phyloP scores from a whole-genome alignment of 2,888 invertebrate species.

The Apodemia mormo region DNA sequence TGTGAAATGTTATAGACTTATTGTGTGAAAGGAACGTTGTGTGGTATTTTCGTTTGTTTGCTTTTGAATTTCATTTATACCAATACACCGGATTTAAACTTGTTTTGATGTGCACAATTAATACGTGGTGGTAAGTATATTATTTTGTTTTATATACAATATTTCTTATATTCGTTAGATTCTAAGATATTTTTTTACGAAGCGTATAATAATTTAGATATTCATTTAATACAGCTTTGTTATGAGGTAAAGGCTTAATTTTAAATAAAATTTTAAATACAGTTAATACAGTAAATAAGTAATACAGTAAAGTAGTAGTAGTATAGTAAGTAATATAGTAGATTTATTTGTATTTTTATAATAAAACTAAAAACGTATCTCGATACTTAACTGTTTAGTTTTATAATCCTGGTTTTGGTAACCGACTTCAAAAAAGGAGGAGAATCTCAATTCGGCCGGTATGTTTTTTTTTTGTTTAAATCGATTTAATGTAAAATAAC shows the following conservation, averaged over 20 bases:
- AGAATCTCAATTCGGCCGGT: no score
- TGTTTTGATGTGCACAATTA: slow-evolving; percentile 30
- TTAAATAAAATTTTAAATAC: no score
- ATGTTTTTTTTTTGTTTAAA: no score
- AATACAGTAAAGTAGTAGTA: no score
- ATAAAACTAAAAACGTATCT: no score
- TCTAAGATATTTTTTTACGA: background rate
- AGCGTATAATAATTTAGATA: background rate
- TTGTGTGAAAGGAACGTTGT: slow-evolving; percentile 58
- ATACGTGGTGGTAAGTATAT: slow-evolving; percentile 34
- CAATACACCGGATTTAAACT: slow-evolving; percentile 38
- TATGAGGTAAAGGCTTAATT: background rate
- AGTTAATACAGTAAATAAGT: no score
- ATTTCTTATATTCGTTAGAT: background rate
- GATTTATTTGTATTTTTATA: no score
- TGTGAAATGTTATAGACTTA: slow-evolving; percentile 64
- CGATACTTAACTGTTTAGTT: no score
- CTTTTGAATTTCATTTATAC: slow-evolving; percentile 57
- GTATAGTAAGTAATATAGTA: no score
- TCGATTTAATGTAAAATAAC: background rate
- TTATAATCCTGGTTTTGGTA: no score
- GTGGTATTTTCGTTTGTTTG: slow-evolving; percentile 65
- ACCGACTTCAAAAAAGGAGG: no score
- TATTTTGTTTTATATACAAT: slow-evolving; percentile 8
- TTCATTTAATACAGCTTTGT: background rate